phyloP scores from a whole-genome alignment of 1,140 invertebrate genomes.

The Micrasema minimum region DNA sequence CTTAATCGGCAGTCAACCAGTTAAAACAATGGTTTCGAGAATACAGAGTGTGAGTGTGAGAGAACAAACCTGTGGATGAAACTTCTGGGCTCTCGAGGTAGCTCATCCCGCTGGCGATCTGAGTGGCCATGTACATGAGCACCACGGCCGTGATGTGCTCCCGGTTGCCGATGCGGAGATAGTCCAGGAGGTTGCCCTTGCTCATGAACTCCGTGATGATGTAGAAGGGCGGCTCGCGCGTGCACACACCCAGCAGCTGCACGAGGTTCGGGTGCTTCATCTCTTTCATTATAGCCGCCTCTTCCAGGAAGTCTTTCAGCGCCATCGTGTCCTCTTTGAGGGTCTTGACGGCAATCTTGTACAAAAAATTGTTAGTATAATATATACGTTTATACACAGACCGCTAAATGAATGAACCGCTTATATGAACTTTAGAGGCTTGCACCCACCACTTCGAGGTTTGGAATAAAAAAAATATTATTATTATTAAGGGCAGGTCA shows the following conservation, averaged over 20 bases:
- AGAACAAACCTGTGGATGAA: conserved; percentile 93
- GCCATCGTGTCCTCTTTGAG: conserved; percentile 99
- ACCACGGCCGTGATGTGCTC: conserved; percentile 94
- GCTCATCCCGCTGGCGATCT: conserved; percentile 98
- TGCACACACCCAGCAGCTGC: conserved; percentile 96
- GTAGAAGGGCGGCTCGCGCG: conserved; percentile 97
- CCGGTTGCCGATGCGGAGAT: conserved; percentile 88
- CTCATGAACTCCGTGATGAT: conserved; percentile 99
- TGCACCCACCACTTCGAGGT: no score
- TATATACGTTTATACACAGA: no score
- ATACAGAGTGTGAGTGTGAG: no score
- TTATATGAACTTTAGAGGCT: no score
- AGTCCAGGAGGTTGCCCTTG: conserved; percentile 96
- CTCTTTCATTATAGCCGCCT: conserved; percentile 99
- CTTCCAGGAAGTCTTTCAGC: conserved; percentile 98
- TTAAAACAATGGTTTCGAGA: no score
- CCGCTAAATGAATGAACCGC: no score
- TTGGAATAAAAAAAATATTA: no score
- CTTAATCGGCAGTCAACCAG: no score
- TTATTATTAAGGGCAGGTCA: no score
- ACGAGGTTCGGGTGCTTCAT: conserved; percentile 99
- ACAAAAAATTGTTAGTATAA: no score
- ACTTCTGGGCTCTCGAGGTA: conserved; percentile 94
- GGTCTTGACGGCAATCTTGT: conserved; percentile 92
- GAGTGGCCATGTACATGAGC: conserved; percentile 98